These are phyloP conservation scores for Mesaphorura yosii DNA, from an alignment of 1,140 invertebrate species.

Conservation along the genomic window DNA sequence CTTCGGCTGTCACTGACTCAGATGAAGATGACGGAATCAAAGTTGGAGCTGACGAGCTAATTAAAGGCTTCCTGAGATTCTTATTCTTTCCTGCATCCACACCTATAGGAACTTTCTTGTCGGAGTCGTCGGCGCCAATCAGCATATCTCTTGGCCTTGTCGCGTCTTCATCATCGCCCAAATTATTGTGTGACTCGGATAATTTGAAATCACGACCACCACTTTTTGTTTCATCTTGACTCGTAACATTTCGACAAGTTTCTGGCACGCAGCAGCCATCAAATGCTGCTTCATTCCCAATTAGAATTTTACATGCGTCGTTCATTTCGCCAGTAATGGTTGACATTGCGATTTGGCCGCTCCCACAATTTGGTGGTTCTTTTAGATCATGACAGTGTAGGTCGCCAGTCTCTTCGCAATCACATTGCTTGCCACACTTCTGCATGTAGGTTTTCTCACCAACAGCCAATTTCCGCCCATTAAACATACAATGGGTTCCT, in stretches of 20 bases:
- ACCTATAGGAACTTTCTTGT: constrained; percentile 3
- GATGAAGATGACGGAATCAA: constrained; percentile 5
- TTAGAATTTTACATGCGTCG: constrained; percentile 24
- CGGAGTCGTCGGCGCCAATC: not conserved
- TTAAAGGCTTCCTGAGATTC: not conserved
- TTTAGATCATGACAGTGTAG: constrained; percentile 14
- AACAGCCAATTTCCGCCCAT: constrained; percentile 16
- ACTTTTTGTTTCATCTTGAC: constrained; percentile 17
- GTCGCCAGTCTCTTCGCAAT: constrained; percentile 17
- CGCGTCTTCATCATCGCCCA: constrained; percentile 20
- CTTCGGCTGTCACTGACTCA: constrained; percentile 1
- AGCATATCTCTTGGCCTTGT: not conserved
- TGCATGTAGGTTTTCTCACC: constrained; percentile 23
- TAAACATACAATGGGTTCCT: constrained; percentile 17
- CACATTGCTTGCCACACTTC: constrained; percentile 21
- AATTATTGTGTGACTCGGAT: constrained; percentile 26
- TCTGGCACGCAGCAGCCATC: constrained; percentile 31
- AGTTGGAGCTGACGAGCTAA: not conserved
- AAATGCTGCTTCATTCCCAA: constrained; percentile 23
- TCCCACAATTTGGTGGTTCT: constrained; percentile 8
- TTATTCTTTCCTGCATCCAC: constrained; percentile 5
- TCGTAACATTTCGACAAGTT: constrained; percentile 25
- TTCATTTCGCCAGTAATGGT: constrained; percentile 27
- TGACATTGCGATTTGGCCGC: constrained; percentile 25
- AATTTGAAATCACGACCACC: constrained; percentile 27